Base-by-base conservation (phyloP, 2,888 invertebrate species). In the Xestia ashworthii region DNA sequence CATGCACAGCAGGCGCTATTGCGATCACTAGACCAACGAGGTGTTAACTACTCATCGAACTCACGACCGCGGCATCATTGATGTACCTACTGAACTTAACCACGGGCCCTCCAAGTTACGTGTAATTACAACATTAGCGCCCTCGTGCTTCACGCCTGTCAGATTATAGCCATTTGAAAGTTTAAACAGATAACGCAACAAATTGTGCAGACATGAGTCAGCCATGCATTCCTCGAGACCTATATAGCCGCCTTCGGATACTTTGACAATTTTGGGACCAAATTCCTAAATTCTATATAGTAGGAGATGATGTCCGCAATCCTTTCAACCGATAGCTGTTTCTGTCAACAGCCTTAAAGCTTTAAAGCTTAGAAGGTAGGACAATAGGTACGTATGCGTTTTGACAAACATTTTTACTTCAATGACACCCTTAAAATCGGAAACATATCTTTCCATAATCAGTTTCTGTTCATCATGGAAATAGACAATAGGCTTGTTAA, bases 141-240 rank as follows among this genome's bases (percentile, higher is more conserved):
- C 22, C 55, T 76, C 85, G 82, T 76, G 85, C 82, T 74, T 71
- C 83, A 83, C 83, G 83, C 64, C 53, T 68, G 62, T 41, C 64
- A 44, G 70, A 76, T 85, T 81, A 76, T 71, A 67, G 16, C 12
- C 22, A 48, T 70, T 72, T 66, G 46, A 60, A 69, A 38, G 44
- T 66, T 69, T 74, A 53, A 58, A 67, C 48, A 38, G 44, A 62
- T 72, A 74, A 38, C 55, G 81, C 66, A 72, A 72, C 70, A 76
- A 72, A 74, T 85, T 60, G 38, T 71, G 48, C 12, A 38, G 46
- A 71, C 60, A 71, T 83, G 82, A 81, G 76, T 83, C 85, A 83
- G 65, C 41, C 22, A n/a, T 53, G 65, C 81, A 74, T 72, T 80
- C 76, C 65, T 44, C 6, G 71, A 14, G 25, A 53, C 32, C 9